phyloP scores from a whole-genome alignment of 2,888 invertebrate species.

The Malacosoma neustria region DNA sequence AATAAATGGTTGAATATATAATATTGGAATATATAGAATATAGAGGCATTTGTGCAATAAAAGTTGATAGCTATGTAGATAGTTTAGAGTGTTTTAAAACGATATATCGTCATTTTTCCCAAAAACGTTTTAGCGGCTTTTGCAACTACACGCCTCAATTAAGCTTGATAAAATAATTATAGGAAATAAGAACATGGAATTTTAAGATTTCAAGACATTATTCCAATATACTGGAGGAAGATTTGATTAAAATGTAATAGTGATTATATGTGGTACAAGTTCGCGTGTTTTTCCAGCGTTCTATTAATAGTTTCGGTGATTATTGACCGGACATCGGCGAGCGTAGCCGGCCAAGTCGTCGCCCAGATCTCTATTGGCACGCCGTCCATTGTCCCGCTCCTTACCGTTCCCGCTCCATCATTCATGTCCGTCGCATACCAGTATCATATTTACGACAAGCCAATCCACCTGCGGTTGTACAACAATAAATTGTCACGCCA shows the following conservation, averaged over 20 bases:
- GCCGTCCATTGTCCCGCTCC: slow-evolving; percentile 50
- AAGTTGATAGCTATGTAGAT: too few species aligned
- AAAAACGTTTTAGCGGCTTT: too few species aligned
- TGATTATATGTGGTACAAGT: not conserved
- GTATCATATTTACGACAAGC: slow-evolving; percentile 22
- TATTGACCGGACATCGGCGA: not conserved
- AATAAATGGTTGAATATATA: too few species aligned
- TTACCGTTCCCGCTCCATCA: slow-evolving; percentile 25
- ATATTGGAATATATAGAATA: too few species aligned
- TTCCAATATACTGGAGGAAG: too few species aligned
- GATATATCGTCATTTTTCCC: too few species aligned
- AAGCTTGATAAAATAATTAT: too few species aligned
- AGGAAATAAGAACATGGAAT: too few species aligned
- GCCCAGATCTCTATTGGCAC: slow-evolving; percentile 50
- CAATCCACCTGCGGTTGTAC: slow-evolving; percentile 34
- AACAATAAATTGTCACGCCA: slow-evolving; percentile 49
- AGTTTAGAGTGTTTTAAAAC: too few species aligned
- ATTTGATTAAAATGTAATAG: not conserved
- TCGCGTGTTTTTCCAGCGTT: not conserved
- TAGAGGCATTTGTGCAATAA: too few species aligned
- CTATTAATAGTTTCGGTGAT: not conserved
- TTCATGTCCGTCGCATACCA: slow-evolving; percentile 21
- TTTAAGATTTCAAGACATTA: too few species aligned
- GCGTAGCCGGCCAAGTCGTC: slow-evolving; percentile 37
- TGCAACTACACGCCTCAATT: too few species aligned